Conservation (phyloP, 2,888 invertebrate species). For the Rutpela maculata region DNA sequence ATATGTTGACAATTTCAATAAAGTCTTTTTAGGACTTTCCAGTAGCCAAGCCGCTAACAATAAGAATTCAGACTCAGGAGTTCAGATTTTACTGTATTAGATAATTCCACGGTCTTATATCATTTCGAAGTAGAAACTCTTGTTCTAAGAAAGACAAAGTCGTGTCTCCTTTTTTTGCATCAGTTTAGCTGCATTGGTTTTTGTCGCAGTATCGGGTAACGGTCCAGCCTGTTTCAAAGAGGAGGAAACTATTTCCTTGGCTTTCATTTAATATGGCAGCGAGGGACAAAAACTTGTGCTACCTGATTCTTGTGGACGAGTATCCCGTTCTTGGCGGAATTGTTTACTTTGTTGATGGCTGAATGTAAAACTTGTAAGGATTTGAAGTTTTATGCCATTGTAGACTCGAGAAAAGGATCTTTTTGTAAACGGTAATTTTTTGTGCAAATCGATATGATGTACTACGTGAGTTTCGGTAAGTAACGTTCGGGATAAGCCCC, state of each 20-base stretch:
- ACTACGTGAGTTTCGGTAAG: neutral
- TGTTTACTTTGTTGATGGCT: slow-evolving; percentile 21
- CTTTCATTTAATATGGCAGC: slow-evolving; percentile 27
- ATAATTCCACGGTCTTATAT: slow-evolving; percentile 41
- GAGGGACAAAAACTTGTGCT: slow-evolving; percentile 15
- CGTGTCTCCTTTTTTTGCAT: slow-evolving; percentile 11
- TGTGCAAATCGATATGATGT: neutral
- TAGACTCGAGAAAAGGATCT: neutral
- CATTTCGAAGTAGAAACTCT: slow-evolving; percentile 51
- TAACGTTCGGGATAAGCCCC: neutral
- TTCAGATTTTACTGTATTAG: slow-evolving; percentile 29
- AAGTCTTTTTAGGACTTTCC: too few species aligned
- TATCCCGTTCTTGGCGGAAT: slow-evolving; percentile 11
- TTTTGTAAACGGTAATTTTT: neutral
- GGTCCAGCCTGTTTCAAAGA: slow-evolving; percentile 9
- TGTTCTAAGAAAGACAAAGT: slow-evolving; percentile 37
- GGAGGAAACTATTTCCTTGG: slow-evolving; percentile 26
- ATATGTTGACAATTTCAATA: too few species aligned
- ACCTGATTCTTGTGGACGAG: slow-evolving; percentile 17
- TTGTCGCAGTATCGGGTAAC: slow-evolving; percentile 17
- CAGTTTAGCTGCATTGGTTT: slow-evolving; percentile 5
- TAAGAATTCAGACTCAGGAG: neutral
- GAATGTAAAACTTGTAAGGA: slow-evolving; percentile 18
- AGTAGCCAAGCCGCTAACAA: neutral
- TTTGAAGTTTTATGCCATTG: slow-evolving; percentile 28